These are phyloP conservation scores for Endomychus coccineus DNA, from an alignment of 2,888 invertebrate species.

Conservation along the genomic window DNA sequence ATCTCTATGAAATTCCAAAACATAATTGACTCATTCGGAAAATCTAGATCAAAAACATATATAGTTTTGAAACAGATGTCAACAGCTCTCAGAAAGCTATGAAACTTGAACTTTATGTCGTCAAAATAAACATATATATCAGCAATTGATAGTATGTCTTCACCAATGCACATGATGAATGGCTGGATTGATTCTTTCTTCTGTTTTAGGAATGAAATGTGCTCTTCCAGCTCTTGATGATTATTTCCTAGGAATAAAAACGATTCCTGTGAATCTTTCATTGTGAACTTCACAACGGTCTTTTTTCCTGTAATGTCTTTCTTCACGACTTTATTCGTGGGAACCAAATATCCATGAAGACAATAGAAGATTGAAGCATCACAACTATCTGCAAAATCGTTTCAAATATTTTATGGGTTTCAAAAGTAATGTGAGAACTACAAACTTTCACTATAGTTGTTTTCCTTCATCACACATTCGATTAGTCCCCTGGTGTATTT, in stretches of 20 bases:
- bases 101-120: not conserved
- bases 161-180: not conserved
- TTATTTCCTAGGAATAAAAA: constrained; percentile 2
- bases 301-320: not conserved
- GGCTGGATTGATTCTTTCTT: not conserved
- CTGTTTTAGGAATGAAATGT: not conserved
- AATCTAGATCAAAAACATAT: too few species aligned
- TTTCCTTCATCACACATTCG: too few species aligned
- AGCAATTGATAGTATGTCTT: too few species aligned
- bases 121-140: constrained; percentile 1
- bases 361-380: constrained; percentile 1
- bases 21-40: too few species aligned
- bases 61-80: constrained; percentile 1
- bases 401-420: too few species aligned
- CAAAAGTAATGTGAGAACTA: too few species aligned
- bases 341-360: not conserved
- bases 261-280: not conserved
- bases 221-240: not conserved
- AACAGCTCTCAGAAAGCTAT: not conserved
- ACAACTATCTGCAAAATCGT: not conserved
- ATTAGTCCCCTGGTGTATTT: too few species aligned
- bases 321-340: not conserved
- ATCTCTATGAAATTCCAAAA: too few species aligned
- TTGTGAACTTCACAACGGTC: not conserved
- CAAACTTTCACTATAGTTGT: too few species aligned